These are phyloP conservation scores for Cabera pusaria DNA, from an alignment of 2,888 invertebrate genomes.

Conservation along the genomic window DNA sequence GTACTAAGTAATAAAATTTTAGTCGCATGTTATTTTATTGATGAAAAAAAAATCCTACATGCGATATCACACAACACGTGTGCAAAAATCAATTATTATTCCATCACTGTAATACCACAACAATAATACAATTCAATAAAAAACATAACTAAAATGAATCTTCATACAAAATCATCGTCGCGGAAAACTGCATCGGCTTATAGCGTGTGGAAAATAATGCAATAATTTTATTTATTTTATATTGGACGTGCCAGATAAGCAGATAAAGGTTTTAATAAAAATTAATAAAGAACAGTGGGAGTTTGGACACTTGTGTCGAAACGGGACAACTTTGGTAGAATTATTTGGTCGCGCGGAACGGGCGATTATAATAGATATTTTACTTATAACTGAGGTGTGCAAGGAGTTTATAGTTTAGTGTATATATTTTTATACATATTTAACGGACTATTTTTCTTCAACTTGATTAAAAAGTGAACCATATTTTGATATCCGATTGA, in stretches of 20 bases:
- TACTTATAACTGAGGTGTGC: no score
- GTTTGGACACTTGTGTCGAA: conserved; percentile 57
- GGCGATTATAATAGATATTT: no score
- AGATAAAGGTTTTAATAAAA: conserved; percentile 75
- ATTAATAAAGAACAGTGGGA: conserved; percentile 60
- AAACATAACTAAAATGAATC: conserved; percentile 40
- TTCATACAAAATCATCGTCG: conserved; percentile 49
- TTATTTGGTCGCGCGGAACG: conserved; percentile 2
- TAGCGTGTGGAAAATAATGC: conserved; percentile 42
- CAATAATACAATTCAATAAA: conserved; percentile 24
- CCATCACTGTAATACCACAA: conserved; percentile 16
- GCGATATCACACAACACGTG: conserved; percentile 24
- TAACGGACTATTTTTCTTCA: no score
- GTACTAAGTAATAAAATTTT: no score
- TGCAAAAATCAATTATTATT: conserved; percentile 13
- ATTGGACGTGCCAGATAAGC: conserved; percentile 69
- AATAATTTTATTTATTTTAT: conserved; percentile 59
- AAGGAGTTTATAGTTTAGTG: no score
- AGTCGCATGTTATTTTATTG: no score
- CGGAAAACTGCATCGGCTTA: conserved; percentile 76
- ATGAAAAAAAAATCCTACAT: no score
- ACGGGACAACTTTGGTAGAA: conserved; percentile 20
- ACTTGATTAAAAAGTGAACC: no score
- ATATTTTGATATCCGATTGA: no score
- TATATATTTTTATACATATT: no score